phyloP scores from a whole-genome alignment of 2,888 invertebrate genomes.

The Pyralis farinalis region DNA sequence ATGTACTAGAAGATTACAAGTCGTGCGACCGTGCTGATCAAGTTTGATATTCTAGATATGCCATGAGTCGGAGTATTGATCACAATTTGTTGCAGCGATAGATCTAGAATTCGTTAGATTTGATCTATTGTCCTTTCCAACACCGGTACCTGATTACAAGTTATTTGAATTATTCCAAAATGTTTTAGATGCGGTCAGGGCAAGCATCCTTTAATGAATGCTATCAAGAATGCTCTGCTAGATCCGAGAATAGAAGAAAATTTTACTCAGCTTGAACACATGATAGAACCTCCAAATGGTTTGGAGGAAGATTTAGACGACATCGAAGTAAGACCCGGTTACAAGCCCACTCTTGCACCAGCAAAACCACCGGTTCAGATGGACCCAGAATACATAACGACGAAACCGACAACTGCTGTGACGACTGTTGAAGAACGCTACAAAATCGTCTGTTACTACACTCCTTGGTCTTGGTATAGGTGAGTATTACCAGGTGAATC shows the following conservation, averaged over 20 bases:
- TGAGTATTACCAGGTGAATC: conserved; percentile 30
- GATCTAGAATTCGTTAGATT: too few relatives aligned
- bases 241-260: conserved; percentile 49
- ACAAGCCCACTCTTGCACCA: conserved; percentile 27
- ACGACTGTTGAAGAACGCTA: conserved; percentile 64
- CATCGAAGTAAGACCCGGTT: conserved; percentile 57
- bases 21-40: too few relatives aligned
- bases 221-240: conserved; percentile 87
- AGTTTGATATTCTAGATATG: too few relatives aligned
- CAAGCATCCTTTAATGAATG: conserved; percentile 88
- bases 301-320: conserved; percentile 64
- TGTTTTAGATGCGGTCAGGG: conserved; percentile 87
- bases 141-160: too few relatives aligned
- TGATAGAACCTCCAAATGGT: conserved; percentile 42
- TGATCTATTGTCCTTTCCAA: too few relatives aligned
- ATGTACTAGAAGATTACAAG: too few relatives aligned
- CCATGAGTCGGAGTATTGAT: too few relatives aligned
- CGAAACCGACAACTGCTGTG: conserved; percentile 35
- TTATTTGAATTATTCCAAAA: too few relatives aligned
- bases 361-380: conserved; percentile 30
- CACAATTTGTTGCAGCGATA: too few relatives aligned
- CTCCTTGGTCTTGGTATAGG: conserved; percentile 96
- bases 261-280: conserved; percentile 31
- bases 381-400: conserved; percentile 34
- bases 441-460: conserved; percentile 95